Base-by-base conservation (phyloP, 2,113 vertebrate species). In the Haliaeetus leucogaster region DNA sequence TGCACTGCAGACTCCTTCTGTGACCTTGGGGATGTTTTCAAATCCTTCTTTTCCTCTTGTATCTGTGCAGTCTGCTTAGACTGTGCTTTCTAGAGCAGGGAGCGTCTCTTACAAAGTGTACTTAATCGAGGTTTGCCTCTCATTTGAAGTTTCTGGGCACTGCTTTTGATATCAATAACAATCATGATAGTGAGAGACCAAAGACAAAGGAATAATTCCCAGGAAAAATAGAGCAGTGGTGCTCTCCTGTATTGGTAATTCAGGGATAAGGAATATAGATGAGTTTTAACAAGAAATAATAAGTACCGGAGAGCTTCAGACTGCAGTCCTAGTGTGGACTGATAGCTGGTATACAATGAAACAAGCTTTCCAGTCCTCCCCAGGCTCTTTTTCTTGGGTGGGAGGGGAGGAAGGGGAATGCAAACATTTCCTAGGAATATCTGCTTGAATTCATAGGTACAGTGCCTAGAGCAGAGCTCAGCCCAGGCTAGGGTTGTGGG, bases 11-110 rank as follows among this genome's bases (percentile, higher is more conserved):
- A 14, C 18, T 87, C 58, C 42, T 73, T 12, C 56, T 42, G 27
- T 93, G 95, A 96, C 95, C 94, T 96, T 95, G 89, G 42, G 23
- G 55, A 47, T 55, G 52, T 55, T 80, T 62, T 58, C 16, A 67
- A 10, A 86, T 90, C 27, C 81, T 66, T 48, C 19, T 81, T 91
- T 68, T 48, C 21, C 38, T 59, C n/a, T 38, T 43, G 5, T 15
- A 2, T 55, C 55, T 42, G 29, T 18, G 25, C 52, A 21, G 52
- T 45, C n/a, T 72, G 58, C 59, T 68, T 18, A 16, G 61, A 20
- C 38, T 45, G 76, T 73, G 47, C 43, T 96, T 84, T 74, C 61
- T 67, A 67, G 81, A 65, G 61, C 61, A 67, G 47, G 15, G 8
- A 80, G 40, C 4, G 3, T 71, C 65, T 80, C 91, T 89, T 63